A percentile compares a stretch with the other conserved stretches of the same genome.
Evolutionary conservation across 2,888 invertebrate genomes (phyloP).

Genomic region (Helicoverpa assulta): DNA sequence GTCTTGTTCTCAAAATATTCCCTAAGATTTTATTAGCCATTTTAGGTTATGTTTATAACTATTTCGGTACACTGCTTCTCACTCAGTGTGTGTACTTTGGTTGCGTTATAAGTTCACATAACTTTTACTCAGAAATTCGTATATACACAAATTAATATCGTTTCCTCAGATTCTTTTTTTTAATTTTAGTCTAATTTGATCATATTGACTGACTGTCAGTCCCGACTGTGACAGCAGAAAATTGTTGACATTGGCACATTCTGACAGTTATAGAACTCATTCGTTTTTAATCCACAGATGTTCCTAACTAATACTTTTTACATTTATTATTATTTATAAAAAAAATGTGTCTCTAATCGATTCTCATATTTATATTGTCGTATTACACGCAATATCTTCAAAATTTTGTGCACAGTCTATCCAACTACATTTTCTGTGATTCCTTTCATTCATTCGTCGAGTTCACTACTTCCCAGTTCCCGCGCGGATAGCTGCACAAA

Average conservation of each 20-base stretch:
- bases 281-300: too few relatives aligned
- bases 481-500: conserved; percentile 10
- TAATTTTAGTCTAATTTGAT: neutral
- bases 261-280: too few relatives aligned
- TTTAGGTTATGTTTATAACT: conserved; percentile 69
- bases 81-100: neutral
- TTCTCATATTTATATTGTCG: too few relatives aligned
- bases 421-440: conserved; percentile 3
- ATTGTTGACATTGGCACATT: too few relatives aligned
- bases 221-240: too few relatives aligned
- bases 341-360: too few relatives aligned
- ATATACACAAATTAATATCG: neutral
- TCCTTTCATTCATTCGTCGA: conserved; percentile 12
- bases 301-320: too few relatives aligned
- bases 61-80: neutral
- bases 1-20: conserved; percentile 73
- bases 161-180: neutral
- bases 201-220: too few relatives aligned
- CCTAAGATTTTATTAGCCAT: conserved; percentile 81
- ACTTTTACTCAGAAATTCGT: neutral
- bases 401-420: too few relatives aligned
- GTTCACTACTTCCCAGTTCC: conserved; percentile 29
- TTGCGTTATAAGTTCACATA: neutral
- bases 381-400: too few relatives aligned
- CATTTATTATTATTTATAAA: too few relatives aligned